These are phyloP conservation scores for Drosophila lacteicornis DNA, from an alignment of 1,140 invertebrate species.

Conservation along the genomic window DNA sequence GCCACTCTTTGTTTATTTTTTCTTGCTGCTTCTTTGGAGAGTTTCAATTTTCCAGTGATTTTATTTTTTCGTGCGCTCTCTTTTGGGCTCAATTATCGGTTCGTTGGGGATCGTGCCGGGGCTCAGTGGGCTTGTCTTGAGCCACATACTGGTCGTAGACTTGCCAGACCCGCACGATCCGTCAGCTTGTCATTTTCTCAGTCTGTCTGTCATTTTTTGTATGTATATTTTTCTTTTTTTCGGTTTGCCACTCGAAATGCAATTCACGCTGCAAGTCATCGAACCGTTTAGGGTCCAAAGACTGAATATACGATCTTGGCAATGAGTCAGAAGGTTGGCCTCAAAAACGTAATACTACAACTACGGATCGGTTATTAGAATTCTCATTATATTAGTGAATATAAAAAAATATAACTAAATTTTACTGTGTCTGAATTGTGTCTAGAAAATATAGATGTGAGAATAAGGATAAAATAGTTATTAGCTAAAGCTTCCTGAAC, in stretches of 20 bases:
- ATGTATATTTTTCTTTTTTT: background rate
- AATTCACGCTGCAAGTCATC: conserved; percentile 52
- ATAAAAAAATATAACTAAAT: no score
- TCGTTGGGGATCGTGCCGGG: conserved; percentile 29
- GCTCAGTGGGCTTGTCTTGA: background rate
- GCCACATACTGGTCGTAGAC: conserved; percentile 5
- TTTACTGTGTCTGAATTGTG: no score
- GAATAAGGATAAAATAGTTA: no score
- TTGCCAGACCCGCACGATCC: conserved; percentile 4
- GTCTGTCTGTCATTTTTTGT: conserved; percentile 25
- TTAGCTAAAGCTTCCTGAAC: no score
- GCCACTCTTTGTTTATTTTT: conserved; percentile 8
- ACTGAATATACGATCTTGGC: background rate
- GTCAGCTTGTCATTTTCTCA: conserved; percentile 14
- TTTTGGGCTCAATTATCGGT: conserved; percentile 40
- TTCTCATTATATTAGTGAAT: no score
- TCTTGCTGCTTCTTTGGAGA: conserved; percentile 5
- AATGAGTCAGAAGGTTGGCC: conserved; percentile 1
- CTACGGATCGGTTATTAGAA: no score
- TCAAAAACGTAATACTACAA: no score
- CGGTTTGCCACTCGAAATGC: conserved; percentile 36
- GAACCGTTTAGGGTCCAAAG: conserved; percentile 30
- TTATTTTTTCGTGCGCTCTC: conserved; percentile 13
- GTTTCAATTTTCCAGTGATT: conserved; percentile 23
- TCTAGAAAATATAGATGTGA: no score